These are phyloP conservation scores for Malurus leucopterus DNA, from an alignment of 2,797 vertebrate species.

Conservation along the genomic window DNA sequence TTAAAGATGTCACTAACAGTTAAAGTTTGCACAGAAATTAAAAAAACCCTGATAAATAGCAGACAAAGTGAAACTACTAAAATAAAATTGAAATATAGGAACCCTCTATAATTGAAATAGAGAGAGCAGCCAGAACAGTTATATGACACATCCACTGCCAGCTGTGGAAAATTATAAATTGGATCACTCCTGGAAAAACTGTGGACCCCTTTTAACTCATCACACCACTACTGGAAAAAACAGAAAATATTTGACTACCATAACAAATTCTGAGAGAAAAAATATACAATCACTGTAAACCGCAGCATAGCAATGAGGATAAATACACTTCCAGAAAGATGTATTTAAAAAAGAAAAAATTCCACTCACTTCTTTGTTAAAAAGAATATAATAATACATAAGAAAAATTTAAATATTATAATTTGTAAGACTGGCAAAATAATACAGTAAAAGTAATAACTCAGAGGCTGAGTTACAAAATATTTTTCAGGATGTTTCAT, in stretches of 20 bases:
- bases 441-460: background rate
- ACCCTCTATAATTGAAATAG: background rate
- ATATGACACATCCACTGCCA: slow-evolving; percentile 37
- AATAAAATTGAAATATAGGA: background rate
- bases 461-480: background rate
- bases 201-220: slow-evolving; percentile 44
- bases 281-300: slow-evolving; percentile 14
- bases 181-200: slow-evolving; percentile 53
- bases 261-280: slow-evolving; percentile 43
- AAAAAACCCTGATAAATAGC: background rate
- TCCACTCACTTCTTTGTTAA: background rate
- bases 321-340: slow-evolving; percentile 9
- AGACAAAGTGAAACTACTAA: slow-evolving; percentile 6
- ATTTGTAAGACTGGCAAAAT: background rate
- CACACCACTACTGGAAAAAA: background rate
- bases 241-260: slow-evolving; percentile 43
- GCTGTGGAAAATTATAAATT: slow-evolving; percentile 58
- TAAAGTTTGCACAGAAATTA: background rate
- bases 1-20: background rate
- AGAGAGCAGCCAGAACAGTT: slow-evolving; percentile 30
- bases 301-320: slow-evolving; percentile 18
- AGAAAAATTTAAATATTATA: background rate
- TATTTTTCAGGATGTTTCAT: background rate
- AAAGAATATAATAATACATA: background rate
- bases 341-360: background rate